Base-by-base conservation (phyloP, 2,797 vertebrate genomes). In the Sciurus vulgaris region DNA sequence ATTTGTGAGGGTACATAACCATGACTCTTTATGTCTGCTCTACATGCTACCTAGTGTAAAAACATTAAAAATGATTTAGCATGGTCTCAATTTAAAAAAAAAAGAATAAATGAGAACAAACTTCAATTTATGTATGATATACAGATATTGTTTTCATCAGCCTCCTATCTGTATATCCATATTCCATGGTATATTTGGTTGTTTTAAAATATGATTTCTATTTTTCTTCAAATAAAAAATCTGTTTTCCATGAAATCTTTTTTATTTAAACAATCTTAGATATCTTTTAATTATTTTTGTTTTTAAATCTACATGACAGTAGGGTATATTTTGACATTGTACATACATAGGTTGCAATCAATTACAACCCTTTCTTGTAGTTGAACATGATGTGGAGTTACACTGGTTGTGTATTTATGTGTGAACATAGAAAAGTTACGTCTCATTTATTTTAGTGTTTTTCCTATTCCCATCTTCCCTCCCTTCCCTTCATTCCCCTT, bases 231-330 rank as follows among this genome's bases (percentile, higher is more conserved):
- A 54, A n/a, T 95, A 74, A 17, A 93, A 89, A 49, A 69, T 47
- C 3, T 67, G 30, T 3, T 86, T 86, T 59, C 33, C n/a, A 24
- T 89, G 41, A 93, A 81, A 51, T 92, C 9, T 76, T 61, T 35
- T 7, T 87, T 96, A 65, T 93, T 92, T 92, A 85, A 77, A 78
- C 92, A 91, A 86, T 49, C 28, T 79, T 69, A 81, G 61, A 82
- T 18, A 22, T 56, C 20, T 22, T 56, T 56, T 22, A 56, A 56
- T 22, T 22, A 22, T 56, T 56, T 22, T 56, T 56, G 18, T 56
- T 56, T 56, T 56, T 56, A 22, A 7, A 22, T 56, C 20, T 15
- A 14, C 54, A 22, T 56, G 54, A 56, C 54, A 22, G 7, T 8
- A 56, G 2, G 20, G 18, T 56, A 8, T 22, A 56, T 56, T 56